Evolutionary conservation across 2,888 invertebrate species (phyloP).

Genomic region (Polia nebulosa): DNA sequence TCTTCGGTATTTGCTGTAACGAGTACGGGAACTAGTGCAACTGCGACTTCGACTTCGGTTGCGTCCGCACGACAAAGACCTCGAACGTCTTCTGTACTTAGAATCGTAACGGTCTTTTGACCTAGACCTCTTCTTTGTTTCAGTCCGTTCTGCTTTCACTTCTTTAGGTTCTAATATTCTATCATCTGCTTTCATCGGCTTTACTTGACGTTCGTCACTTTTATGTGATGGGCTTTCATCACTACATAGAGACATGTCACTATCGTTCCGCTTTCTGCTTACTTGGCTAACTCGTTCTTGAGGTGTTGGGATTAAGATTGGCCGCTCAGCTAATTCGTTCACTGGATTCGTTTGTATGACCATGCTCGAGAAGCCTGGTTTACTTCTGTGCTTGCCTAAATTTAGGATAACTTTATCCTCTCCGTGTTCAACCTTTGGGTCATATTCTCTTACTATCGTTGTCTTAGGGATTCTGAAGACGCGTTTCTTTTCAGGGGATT

Average conservation of each 20-base stretch:
- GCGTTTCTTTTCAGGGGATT: slow-evolving; percentile 73
- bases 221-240: slow-evolving; percentile 75
- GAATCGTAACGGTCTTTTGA: slow-evolving; percentile 81
- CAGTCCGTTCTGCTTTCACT: slow-evolving; percentile 62
- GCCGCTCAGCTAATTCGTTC: slow-evolving; percentile 66
- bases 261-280: slow-evolving; percentile 76
- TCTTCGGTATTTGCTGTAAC: too few relatives aligned
- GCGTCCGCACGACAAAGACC: slow-evolving; percentile 79
- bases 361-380: slow-evolving; percentile 82
- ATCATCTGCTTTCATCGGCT: slow-evolving; percentile 61
- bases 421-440: slow-evolving; percentile 90
- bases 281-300: slow-evolving; percentile 33
- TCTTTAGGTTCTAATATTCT: slow-evolving; percentile 71
- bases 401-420: slow-evolving; percentile 93
- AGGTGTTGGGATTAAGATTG: slow-evolving; percentile 24
- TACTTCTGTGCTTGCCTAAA: slow-evolving; percentile 91
- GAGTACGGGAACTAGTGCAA: too few relatives aligned
- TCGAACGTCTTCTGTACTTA: slow-evolving; percentile 80
- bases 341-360: slow-evolving; percentile 90
- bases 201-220: slow-evolving; percentile 41
- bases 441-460: slow-evolving; percentile 80
- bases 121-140: slow-evolving; percentile 77
- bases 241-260: slow-evolving; percentile 85
- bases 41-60: slow-evolving; percentile 78
- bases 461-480: slow-evolving; percentile 73